Base-by-base conservation (phyloP, 2,113 vertebrate genomes). In the Anolis carolinensis region DNA sequence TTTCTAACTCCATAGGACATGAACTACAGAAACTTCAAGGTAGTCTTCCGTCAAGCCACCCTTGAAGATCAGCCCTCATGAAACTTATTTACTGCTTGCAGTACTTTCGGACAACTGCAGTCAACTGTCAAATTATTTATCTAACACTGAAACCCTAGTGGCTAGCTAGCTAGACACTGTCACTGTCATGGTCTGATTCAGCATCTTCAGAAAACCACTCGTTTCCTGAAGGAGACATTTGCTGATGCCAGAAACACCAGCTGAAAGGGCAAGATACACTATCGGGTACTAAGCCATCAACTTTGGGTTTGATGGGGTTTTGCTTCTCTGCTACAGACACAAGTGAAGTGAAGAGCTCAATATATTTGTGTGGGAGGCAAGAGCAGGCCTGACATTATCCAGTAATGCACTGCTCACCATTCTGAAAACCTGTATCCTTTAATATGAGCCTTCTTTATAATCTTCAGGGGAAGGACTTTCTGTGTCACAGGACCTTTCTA, bases 161-260 rank as follows among this genome's bases (percentile, higher is more conserved):
- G 50, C 72, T 10, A 81, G 79, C 63, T 44, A 32, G 50, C 72
- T 10, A 81, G 79, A 72, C 59, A 32, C 44, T 72, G 82, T 78
- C 65, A 73, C 67, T 74, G 52, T 34, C 63, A 73, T 48, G 39
- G 18, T 71, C 67, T 27, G 13, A 81, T 83, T 83, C 73, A 83
- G 73, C 59, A 70, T 34, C 36, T 75, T 25, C 10, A 84, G 50
- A 86, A 55, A 85, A 62, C 78, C 55, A 80, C 62, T 48, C 34
- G 65, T 25, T 77, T 89, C 79, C 78, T 72, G 39, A 34, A 27
- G 21, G 44, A 82, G 63, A 14, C n/a, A 0, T n/a, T 76, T 72
- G 48, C 34, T 70, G 63, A 13, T 62, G 67, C 30, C 7, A 50
- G 27, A n/a, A 59, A 78, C 32, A 80, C 83, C 77, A 59, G 25